Conservation (phyloP, 2,888 invertebrate species). For the Philopedon plagiatum region DNA sequence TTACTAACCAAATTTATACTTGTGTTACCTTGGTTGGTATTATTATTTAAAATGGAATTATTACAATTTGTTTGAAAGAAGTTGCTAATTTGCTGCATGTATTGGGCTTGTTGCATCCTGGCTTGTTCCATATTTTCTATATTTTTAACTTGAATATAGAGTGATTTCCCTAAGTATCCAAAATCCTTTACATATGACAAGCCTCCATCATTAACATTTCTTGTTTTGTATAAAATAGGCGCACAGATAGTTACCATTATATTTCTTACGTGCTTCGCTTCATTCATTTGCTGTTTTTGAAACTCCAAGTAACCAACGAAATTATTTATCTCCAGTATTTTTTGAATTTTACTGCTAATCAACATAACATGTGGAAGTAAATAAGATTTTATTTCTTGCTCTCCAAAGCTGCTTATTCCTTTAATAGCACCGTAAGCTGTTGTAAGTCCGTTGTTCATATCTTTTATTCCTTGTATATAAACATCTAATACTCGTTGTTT, state of each 20-base stretch:
- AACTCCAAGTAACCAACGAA: conserved; percentile 52
- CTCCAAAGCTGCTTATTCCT: conserved; percentile 59
- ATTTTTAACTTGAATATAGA: conserved; percentile 60
- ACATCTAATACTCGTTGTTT: conserved; percentile 57
- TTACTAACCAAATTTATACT: neutral
- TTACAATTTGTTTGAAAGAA: conserved; percentile 7
- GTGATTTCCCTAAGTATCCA: conserved; percentile 60
- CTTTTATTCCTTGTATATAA: conserved; percentile 56
- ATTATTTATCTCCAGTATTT: conserved; percentile 55
- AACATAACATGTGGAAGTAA: conserved; percentile 56
- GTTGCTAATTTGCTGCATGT: conserved; percentile 29
- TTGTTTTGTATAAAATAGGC: conserved; percentile 57
- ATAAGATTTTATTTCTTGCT: conserved; percentile 55
- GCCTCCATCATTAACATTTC: conserved; percentile 56
- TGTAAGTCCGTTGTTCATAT: conserved; percentile 55
- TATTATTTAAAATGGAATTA: neutral
- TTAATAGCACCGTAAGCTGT: conserved; percentile 61
- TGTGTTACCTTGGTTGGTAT: neutral
- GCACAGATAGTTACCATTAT: conserved; percentile 54
- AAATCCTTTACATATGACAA: conserved; percentile 58
- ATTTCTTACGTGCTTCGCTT: conserved; percentile 59
- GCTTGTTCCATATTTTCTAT: conserved; percentile 57
- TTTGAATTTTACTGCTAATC: conserved; percentile 56
- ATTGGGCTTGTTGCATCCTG: conserved; percentile 28
- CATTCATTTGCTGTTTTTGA: conserved; percentile 56